Evolutionary conservation across 2,113 vertebrate species (phyloP).

Genomic region (Passer domesticus): DNA sequence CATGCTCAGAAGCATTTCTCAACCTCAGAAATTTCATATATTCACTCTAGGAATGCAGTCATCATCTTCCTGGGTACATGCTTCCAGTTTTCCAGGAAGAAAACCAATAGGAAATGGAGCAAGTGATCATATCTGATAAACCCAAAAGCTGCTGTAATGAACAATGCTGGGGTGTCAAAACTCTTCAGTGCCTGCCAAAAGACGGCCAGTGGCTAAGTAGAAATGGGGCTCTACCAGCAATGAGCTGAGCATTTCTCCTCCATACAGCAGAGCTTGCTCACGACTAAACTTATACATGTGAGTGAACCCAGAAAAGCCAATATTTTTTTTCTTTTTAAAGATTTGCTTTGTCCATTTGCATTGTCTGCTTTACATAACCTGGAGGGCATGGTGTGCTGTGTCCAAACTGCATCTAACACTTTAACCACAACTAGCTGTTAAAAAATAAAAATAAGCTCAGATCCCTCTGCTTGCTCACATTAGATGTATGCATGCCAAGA

Average conservation of each 20-base stretch:
- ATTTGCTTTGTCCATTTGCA: not conserved
- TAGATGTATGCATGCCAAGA: rapidly evolving
- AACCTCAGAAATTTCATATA: not conserved
- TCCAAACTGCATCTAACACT: not conserved
- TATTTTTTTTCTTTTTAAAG: not conserved
- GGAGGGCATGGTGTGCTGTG: not conserved
- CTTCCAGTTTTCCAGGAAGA: slow-evolving; percentile 24
- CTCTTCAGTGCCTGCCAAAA: not conserved
- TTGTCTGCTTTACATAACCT: not conserved
- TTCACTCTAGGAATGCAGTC: not conserved
- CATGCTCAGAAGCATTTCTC: not conserved
- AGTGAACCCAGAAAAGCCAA: not conserved
- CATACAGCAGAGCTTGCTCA: rapidly evolving
- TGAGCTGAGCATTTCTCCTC: not conserved
- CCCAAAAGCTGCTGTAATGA: not conserved
- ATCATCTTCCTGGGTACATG: not conserved
- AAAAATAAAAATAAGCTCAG: not conserved
- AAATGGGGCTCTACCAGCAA: not conserved
- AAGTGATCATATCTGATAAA: slow-evolving; percentile 1
- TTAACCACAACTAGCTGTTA: not conserved
- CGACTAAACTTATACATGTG: not conserved
- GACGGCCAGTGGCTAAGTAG: not conserved
- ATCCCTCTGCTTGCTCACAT: not conserved
- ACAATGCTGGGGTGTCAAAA: not conserved
- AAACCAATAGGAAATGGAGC: slow-evolving; percentile 4